These are phyloP conservation scores for Chrosomus eos DNA, from an alignment of 2,797 vertebrate species.

Conservation along the genomic window DNA sequence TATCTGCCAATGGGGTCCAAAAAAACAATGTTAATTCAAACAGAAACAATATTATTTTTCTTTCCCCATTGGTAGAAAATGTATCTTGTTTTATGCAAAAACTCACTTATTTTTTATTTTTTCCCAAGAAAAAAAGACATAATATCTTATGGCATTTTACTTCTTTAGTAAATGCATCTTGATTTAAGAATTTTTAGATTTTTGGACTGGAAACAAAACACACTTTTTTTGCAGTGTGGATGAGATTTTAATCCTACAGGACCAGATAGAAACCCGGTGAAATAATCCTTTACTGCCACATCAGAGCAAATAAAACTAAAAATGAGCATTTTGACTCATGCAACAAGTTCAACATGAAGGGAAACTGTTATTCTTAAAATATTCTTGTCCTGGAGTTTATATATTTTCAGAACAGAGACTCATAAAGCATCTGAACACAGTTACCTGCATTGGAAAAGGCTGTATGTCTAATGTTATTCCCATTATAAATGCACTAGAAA, in stretches of 20 bases:
- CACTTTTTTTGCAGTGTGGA: no score
- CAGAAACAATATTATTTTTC: no score
- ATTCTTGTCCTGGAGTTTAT: not conserved
- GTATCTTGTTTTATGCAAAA: no score
- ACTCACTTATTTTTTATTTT: no score
- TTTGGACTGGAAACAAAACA: no score
- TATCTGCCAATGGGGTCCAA: no score
- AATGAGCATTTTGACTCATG: not conserved
- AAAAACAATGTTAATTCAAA: no score
- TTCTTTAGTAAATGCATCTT: no score
- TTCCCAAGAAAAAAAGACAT: no score
- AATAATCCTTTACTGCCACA: not conserved
- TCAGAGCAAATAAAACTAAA: not conserved
- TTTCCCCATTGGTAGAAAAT: no score
- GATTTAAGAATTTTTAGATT: no score
- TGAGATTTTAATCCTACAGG: slow-evolving; percentile 9
- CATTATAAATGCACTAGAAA: slow-evolving; percentile 21
- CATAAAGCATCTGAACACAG: slow-evolving; percentile 15
- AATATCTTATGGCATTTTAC: no score
- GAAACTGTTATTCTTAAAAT: not conserved
- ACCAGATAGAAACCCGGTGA: not conserved
- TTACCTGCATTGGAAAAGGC: slow-evolving; percentile 21
- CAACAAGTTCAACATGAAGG: not conserved
- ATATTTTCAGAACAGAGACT: not conserved
- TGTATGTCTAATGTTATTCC: not conserved